Conservation (phyloP, 2,113 vertebrate species). For the Chauna torquata region DNA sequence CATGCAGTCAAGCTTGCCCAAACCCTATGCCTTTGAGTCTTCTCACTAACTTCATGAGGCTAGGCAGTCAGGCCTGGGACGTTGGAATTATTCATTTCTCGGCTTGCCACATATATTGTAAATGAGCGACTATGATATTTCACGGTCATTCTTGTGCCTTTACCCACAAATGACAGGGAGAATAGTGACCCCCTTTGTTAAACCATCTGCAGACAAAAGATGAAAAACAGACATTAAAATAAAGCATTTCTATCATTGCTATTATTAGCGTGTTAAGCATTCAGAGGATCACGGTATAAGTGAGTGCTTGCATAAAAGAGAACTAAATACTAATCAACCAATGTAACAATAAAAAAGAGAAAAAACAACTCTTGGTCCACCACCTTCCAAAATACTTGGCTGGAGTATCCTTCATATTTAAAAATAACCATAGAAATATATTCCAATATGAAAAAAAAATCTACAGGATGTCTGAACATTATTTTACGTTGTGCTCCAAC, state of each 20-base stretch:
- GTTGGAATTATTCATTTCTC: not conserved
- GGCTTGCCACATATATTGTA: not conserved
- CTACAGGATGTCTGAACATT: not conserved
- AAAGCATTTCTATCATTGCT: not conserved
- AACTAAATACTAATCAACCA: not conserved
- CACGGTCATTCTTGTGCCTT: not conserved
- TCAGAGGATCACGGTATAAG: not conserved
- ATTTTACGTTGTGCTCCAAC: not conserved
- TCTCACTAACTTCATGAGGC: not conserved
- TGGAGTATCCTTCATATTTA: not conserved
- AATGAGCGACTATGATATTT: not conserved
- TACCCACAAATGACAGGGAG: not conserved
- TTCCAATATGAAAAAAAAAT: not conserved
- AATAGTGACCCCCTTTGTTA: not conserved
- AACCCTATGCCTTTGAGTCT: not conserved
- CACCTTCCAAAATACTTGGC: not conserved
- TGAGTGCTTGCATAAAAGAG: not conserved
- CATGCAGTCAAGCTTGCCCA: not conserved
- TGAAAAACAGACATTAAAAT: not conserved
- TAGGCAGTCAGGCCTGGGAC: not conserved
- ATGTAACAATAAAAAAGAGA: not conserved
- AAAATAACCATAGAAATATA: not conserved
- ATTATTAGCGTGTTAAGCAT: not conserved
- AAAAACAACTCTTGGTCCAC: not conserved
- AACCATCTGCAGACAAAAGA: not conserved